Conservation (phyloP, 2,113 vertebrate species). For the Cepphus grylle region DNA sequence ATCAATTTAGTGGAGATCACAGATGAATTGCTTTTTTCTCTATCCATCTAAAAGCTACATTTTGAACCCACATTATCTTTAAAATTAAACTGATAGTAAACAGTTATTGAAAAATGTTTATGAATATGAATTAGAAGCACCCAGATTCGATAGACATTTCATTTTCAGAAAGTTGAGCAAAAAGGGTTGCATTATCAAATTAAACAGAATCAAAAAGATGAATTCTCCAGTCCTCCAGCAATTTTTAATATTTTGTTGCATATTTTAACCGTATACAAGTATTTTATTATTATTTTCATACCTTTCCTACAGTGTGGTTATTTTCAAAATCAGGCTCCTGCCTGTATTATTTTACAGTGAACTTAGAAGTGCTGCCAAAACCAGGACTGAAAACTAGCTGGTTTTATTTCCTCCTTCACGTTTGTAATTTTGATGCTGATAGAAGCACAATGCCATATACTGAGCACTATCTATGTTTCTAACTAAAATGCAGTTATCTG, state of each 20-base stretch:
- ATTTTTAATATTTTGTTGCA: neutral
- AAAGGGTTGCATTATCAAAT: neutral
- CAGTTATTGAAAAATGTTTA: neutral
- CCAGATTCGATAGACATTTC: neutral
- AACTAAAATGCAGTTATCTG: neutral
- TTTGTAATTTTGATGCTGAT: neutral
- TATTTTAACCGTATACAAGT: neutral
- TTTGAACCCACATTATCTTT: neutral
- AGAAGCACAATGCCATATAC: neutral
- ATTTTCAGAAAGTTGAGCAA: neutral
- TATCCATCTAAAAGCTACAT: neutral
- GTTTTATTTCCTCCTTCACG: neutral
- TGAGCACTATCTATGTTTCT: neutral
- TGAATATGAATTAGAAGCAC: neutral
- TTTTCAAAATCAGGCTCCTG: neutral
- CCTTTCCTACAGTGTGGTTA: neutral
- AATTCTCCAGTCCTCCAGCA: neutral
- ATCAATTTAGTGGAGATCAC: neutral
- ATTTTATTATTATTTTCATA: neutral
- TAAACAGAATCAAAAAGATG: neutral
- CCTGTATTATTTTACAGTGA: neutral
- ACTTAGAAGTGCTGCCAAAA: neutral
- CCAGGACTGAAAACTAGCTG: neutral
- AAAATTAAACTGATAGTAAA: constrained; percentile 25
- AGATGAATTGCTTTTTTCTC: constrained; percentile 4